Conservation (phyloP, 1,140 invertebrate genomes). For the Orius insidiosus region DNA sequence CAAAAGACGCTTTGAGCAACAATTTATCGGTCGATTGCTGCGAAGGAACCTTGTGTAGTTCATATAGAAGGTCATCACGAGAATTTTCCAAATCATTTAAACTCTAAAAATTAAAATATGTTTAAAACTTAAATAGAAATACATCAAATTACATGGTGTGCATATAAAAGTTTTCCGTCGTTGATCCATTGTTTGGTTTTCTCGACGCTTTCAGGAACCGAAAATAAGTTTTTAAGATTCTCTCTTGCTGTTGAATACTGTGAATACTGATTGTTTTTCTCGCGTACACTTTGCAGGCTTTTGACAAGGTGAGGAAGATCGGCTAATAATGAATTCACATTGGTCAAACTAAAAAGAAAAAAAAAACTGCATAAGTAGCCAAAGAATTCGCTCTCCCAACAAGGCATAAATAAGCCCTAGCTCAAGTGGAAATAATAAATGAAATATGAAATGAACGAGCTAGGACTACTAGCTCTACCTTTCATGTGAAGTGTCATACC, state of each 20-base stretch:
- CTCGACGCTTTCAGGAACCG: constrained; percentile 87
- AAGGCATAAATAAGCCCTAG: no score
- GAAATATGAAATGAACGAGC: no score
- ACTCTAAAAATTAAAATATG: constrained; percentile 32
- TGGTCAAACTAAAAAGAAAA: constrained; percentile 33
- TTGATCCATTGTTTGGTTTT: constrained; percentile 87
- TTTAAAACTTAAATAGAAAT: constrained; percentile 1
- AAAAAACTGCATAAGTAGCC: not conserved
- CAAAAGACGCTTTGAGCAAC: constrained; percentile 87
- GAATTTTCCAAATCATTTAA: constrained; percentile 92
- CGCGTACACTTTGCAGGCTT: constrained; percentile 65
- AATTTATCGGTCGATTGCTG: constrained; percentile 78
- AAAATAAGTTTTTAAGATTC: constrained; percentile 96
- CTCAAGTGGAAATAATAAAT: no score
- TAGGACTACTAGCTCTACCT: no score
- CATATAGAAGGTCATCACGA: constrained; percentile 84
- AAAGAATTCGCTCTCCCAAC: no score
- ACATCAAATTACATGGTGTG: constrained; percentile 28
- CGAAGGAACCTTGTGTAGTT: constrained; percentile 84
- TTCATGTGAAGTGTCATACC: no score
- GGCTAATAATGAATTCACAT: constrained; percentile 42
- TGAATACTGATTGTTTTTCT: constrained; percentile 84
- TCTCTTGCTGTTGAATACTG: constrained; percentile 96
- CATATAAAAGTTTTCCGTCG: constrained; percentile 86
- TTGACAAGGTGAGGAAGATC: constrained; percentile 51